Conservation (phyloP, 37 sponge, comb jelly and placozoan species). For the Cliona cf. orientalis region DNA sequence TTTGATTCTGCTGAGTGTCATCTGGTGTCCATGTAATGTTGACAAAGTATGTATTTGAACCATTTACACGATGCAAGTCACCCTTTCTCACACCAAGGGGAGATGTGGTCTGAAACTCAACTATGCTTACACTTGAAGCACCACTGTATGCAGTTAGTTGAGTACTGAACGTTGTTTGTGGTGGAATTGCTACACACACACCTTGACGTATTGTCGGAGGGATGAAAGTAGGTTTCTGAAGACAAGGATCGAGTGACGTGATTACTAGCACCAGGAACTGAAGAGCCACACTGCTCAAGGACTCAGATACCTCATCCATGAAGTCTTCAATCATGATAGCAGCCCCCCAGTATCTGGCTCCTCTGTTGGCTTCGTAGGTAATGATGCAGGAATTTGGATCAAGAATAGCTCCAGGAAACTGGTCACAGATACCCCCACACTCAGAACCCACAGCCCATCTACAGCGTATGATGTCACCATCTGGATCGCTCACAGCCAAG, state of each 20-base stretch:
- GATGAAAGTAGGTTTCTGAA: neutral
- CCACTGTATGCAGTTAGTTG: neutral
- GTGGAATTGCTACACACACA: neutral
- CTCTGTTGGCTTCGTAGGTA: neutral
- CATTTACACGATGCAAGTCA: neutral
- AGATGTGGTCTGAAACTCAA: neutral
- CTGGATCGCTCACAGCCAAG: conserved; percentile 43
- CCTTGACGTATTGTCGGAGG: neutral
- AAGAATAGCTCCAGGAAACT: neutral
- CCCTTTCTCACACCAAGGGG: neutral
- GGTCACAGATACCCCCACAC: conserved; percentile 52
- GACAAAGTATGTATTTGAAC: neutral
- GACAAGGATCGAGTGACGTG: neutral
- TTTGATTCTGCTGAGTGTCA: conserved; percentile 21
- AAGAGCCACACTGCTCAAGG: neutral
- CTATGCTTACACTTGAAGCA: neutral
- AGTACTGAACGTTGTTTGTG: neutral
- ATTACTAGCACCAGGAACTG: neutral
- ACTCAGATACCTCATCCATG: neutral
- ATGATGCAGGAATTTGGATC: neutral
- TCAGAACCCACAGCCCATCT: conserved; percentile 45
- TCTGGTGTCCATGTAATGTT: conserved; percentile 26
- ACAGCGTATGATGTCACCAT: conserved; percentile 44
- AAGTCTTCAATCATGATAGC: conserved; percentile 1
- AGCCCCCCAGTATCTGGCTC: neutral